Base-by-base conservation (phyloP, 2,113 vertebrate species). In the Seriola quinqueradiata region DNA sequence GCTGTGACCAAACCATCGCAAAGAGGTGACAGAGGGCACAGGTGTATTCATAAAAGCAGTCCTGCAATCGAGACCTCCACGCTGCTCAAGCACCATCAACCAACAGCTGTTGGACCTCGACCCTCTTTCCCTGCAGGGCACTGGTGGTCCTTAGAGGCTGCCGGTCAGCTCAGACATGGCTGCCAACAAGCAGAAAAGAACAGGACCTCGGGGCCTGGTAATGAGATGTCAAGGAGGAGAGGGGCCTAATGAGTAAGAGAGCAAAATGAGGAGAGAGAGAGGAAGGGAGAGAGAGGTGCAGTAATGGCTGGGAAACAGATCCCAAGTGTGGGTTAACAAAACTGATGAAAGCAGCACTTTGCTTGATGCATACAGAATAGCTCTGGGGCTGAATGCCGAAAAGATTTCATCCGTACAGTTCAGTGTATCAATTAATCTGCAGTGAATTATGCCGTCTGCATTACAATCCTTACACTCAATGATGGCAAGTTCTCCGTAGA, bases 261-360 rank as follows among this genome's bases (percentile, higher is more conserved):
- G 68, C 3, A 12, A 69, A 71, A 58, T 54, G 59, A 58, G 13
- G 50, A 72, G 52, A 70, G 57, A 79, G 46, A 25, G 23, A 12
- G 5, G 25, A 9, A 10, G 17, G 21, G 54, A 12, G 54, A 68
- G 60, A 38, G 40, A 50, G 61, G 50, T 42, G 28, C 46, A 70
- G 63, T 14, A 36, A 70, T 59, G 73, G n/a, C 48, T 0, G 34
- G 50, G 52, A 57, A 75, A 50, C 55, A 55, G 61, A 75, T 40
- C 23, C 60, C 25, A 40, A 10, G 16, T 28, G 19, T 32, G 69
- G 42, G 58, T 54, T 36, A 34, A 65, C 13, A 8, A 64, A 74
- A 67, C 3, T 40, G 78, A 83, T 77, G 83, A 88, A 88, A 76
- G 3, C 67, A 79, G 77, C 63, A 59, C 16, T 83, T 73, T 77